phyloP scores from a whole-genome alignment of 2,888 invertebrate genomes.

The Spodoptera picta region DNA sequence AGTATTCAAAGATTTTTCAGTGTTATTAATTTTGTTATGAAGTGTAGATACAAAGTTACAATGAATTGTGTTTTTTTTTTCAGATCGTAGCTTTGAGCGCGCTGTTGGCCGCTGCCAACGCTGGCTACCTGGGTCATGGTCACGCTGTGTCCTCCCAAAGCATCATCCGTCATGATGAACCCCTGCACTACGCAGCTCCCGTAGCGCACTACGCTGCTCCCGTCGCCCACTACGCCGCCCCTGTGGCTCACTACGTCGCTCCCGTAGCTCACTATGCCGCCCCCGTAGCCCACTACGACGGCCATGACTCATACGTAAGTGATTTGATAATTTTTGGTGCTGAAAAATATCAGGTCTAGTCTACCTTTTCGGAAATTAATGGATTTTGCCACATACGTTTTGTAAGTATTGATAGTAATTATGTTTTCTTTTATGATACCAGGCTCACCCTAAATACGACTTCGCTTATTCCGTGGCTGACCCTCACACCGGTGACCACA shows the following conservation, averaged over 20 bases:
- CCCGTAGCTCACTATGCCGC: conserved; percentile 61
- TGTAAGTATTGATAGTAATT: too few relatives aligned
- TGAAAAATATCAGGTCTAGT: too few relatives aligned
- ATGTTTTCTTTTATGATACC: not conserved
- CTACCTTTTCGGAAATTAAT: too few relatives aligned
- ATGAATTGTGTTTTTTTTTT: conserved; percentile 22
- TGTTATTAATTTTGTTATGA: too few relatives aligned
- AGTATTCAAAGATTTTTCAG: conserved; percentile 27
- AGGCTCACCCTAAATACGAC: conserved; percentile 76
- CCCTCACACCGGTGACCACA: conserved; percentile 89
- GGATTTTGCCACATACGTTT: too few relatives aligned
- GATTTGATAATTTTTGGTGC: too few relatives aligned
- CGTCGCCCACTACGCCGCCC: conserved; percentile 52
- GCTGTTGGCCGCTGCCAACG: conserved; percentile 81
- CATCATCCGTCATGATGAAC: conserved; percentile 76
- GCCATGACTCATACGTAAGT: conserved; percentile 59
- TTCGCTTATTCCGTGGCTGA: conserved; percentile 87
- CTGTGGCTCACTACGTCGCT: conserved; percentile 57
- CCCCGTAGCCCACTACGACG: conserved; percentile 58
- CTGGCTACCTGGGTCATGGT: conserved; percentile 60
- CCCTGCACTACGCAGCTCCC: conserved; percentile 54
- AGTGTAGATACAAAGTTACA: too few relatives aligned
- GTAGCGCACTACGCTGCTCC: conserved; percentile 56
- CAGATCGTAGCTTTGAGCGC: conserved; percentile 81
- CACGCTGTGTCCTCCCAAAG: conserved; percentile 77